Base-by-base conservation (phyloP, 2,797 vertebrate genomes). In the Coregonus sp. region DNA sequence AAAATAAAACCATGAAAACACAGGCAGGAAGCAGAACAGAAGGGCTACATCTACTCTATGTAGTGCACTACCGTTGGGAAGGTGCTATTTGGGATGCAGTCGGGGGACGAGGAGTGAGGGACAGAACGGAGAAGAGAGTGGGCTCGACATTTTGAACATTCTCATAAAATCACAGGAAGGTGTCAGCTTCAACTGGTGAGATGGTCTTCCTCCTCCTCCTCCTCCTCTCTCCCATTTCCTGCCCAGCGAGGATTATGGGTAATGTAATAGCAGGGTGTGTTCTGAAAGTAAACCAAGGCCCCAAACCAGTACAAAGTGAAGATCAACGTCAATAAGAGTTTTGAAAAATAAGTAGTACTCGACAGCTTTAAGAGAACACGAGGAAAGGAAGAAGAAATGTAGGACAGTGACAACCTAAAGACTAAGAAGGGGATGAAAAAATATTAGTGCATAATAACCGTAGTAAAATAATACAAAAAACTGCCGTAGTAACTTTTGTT, bases 391-490 rank as follows among this genome's bases (percentile, higher is more conserved):
- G n/a, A 51, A 68, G 78, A 47, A 47, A 12, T 52, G 31, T 16
- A 25, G 16, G 54, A 15, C 5, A 12, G n/a, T 4, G n/a, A 73
- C 9, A 73, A 56, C 40, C 40, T n/a, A 51, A 51, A 71, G 12
- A 71, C 35, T 12, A 25, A 67, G 65, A 4, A 31, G 65, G 11
- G 9, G 20, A 18, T 47, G 3, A 68, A 35, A 20, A 67, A 47
- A 7, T 1, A 67, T 37, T 29, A 37, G 56, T 73, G 79, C 69
- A 72, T 0, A 83, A 79, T 73, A 67, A 81, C 85, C 18, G 0
- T 7, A 59, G 3, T 80, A 89, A 90, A 89, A 89, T 71, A 92
- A 90, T 82, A 91, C 83, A 90, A 90, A 91, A 82, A 84, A 85
- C 74, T 76, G 85, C 82, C 78, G 86, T 40, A 20, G 25, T 89